Conservation (phyloP, 1,140 invertebrate species). For the Samia ricini region DNA sequence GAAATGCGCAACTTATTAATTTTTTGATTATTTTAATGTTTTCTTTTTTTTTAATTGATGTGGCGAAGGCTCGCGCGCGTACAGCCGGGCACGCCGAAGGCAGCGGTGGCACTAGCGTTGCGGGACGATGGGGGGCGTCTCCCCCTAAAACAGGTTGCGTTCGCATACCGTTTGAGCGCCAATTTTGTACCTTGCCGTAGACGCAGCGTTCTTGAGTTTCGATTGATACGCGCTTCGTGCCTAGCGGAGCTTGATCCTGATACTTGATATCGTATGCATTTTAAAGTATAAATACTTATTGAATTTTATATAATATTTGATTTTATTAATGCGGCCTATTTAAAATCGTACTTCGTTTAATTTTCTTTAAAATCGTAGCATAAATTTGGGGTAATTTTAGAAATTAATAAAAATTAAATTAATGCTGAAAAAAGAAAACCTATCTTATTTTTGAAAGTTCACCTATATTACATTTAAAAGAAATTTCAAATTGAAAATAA, state of each 20-base stretch:
- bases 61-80: slow-evolving; percentile 16
- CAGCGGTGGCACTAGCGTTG: slow-evolving; percentile 52
- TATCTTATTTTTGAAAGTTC: too few species aligned
- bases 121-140: slow-evolving; percentile 30
- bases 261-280: neutral
- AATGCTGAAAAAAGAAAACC: too few species aligned
- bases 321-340: too few species aligned
- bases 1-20: slow-evolving; percentile 25
- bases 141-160: slow-evolving; percentile 57
- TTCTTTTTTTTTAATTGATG: slow-evolving; percentile 16
- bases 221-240: slow-evolving; percentile 25
- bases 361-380: too few species aligned
- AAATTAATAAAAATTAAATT: too few species aligned
- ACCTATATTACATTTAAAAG: too few species aligned
- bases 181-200: slow-evolving; percentile 53
- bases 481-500: too few species aligned
- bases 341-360: too few species aligned
- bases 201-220: slow-evolving; percentile 24
- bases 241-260: neutral
- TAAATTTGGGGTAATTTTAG: too few species aligned
- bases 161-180: slow-evolving; percentile 70
- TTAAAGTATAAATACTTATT: neutral
- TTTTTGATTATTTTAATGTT: slow-evolving; percentile 17
- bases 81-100: slow-evolving; percentile 28
- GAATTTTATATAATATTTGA: too few species aligned